Evolutionary conservation across 2,888 invertebrate genomes (phyloP).

Genomic region (Oasisia sp.): DNA sequence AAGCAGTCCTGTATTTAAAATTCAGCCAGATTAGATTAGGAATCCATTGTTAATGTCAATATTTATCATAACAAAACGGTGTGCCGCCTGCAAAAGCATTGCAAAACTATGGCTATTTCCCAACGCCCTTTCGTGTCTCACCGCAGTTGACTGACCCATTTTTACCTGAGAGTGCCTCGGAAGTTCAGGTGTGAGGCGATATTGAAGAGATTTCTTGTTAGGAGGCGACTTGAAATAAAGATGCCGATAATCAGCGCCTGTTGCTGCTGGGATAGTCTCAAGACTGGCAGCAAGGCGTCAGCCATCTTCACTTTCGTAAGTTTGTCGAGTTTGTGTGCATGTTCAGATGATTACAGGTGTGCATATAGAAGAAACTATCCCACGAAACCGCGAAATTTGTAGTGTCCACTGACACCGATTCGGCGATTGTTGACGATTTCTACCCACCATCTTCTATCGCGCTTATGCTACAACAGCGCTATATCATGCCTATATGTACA

Average conservation of each 20-base stretch:
- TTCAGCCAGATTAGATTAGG: not conserved
- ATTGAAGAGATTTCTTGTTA: not conserved
- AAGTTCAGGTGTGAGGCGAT: not conserved
- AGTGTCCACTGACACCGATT: not conserved
- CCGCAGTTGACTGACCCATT: not conserved
- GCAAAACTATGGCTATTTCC: not conserved
- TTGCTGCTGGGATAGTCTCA: slow-evolving; percentile 41
- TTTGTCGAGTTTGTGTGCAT: slow-evolving; percentile 13
- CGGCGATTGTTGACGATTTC: not conserved
- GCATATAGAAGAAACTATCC: not conserved
- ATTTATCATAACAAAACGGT: not conserved
- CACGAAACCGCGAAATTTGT: not conserved
- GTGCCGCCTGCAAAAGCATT: not conserved
- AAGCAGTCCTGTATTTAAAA: not conserved
- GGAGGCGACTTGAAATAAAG: slow-evolving; percentile 22
- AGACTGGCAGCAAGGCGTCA: slow-evolving; percentile 38
- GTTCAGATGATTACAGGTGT: not conserved
- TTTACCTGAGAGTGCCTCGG: slow-evolving; percentile 17
- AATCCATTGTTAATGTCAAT: not conserved
- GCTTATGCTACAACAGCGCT: no score
- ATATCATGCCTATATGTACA: no score
- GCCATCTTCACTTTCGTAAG: slow-evolving; percentile 40
- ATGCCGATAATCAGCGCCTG: slow-evolving; percentile 39
- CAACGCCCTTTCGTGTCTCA: slow-evolving; percentile 3
- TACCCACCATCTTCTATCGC: not conserved